Conservation (phyloP, 1,140 invertebrate genomes). For the Euura lappo region DNA sequence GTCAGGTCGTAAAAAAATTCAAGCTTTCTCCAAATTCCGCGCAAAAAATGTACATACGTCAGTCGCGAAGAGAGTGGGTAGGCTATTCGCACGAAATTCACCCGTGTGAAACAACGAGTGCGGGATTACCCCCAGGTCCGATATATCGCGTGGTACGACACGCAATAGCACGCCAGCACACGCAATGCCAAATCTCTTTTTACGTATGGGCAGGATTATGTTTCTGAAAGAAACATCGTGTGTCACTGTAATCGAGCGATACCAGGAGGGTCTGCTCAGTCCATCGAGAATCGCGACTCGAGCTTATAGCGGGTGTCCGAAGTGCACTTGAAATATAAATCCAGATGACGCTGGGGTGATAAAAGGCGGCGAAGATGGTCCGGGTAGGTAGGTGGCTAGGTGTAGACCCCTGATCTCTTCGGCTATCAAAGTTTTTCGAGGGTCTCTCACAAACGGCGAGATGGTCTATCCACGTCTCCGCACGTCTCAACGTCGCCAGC, state of each 20-base stretch:
- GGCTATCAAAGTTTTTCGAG: neutral
- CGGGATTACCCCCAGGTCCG: neutral
- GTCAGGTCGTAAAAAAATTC: too few relatives aligned
- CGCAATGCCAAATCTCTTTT: too few relatives aligned
- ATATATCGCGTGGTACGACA: neutral
- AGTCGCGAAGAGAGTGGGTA: neutral
- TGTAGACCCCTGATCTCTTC: neutral
- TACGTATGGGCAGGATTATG: too few relatives aligned
- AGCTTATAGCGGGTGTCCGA: neutral
- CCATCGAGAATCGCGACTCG: too few relatives aligned
- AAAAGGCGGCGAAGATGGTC: neutral
- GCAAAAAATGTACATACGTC: neutral
- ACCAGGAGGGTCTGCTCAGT: too few relatives aligned
- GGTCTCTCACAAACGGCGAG: neutral
- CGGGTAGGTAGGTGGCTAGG: neutral
- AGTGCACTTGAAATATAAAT: conserved; percentile 2
- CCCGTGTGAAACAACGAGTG: neutral
- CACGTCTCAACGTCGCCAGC: neutral
- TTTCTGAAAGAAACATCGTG: too few relatives aligned
- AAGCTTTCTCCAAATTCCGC: too few relatives aligned
- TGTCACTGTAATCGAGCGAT: too few relatives aligned
- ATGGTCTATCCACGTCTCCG: too few relatives aligned
- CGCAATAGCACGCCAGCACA: too few relatives aligned
- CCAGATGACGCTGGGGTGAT: neutral
- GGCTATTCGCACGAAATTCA: neutral